A percentile compares a stretch with the other conserved stretches of the same genome.
These are phyloP conservation scores for Bos indicus DNA, from an alignment of 2,113 vertebrate species.

Conservation along the genomic window DNA sequence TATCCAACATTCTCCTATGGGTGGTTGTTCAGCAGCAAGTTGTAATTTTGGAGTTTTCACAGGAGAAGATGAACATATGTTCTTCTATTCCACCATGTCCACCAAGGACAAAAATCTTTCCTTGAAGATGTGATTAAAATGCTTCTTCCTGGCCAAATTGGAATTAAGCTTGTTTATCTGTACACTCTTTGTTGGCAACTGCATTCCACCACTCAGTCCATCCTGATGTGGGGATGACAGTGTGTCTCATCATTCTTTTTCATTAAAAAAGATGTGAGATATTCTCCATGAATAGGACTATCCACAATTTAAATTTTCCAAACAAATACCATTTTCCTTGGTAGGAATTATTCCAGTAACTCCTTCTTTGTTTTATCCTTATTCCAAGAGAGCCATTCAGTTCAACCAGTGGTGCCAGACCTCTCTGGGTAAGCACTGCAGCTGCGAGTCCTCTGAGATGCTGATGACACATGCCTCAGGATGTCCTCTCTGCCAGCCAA, in stretches of 20 bases:
- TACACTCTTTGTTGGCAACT: constrained; percentile 45
- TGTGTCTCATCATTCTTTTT: not conserved
- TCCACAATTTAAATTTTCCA: not conserved
- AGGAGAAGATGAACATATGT: not conserved
- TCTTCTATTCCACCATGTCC: not conserved
- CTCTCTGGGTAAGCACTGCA: constrained; percentile 82
- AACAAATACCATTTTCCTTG: not conserved
- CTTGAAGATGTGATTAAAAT: not conserved
- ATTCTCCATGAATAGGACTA: not conserved
- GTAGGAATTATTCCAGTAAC: not conserved
- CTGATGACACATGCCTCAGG: constrained; percentile 90
- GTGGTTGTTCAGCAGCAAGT: not conserved
- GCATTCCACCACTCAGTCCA: constrained; percentile 12
- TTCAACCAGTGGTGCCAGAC: constrained; percentile 82
- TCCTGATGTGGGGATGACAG: not conserved
- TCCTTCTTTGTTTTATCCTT: not conserved
- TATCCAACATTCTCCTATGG: not conserved
- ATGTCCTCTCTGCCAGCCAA: constrained; percentile 94
- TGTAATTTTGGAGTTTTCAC: not conserved
- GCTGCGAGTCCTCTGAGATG: constrained; percentile 92
- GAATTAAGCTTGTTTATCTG: constrained; percentile 46
- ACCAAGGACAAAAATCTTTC: not conserved
- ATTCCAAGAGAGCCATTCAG: not conserved
- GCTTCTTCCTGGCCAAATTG: not conserved
- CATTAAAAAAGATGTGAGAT: not conserved